phyloP scores from a whole-genome alignment of 2,113 vertebrate genomes.

The Acanthochromis polyacanthus region DNA sequence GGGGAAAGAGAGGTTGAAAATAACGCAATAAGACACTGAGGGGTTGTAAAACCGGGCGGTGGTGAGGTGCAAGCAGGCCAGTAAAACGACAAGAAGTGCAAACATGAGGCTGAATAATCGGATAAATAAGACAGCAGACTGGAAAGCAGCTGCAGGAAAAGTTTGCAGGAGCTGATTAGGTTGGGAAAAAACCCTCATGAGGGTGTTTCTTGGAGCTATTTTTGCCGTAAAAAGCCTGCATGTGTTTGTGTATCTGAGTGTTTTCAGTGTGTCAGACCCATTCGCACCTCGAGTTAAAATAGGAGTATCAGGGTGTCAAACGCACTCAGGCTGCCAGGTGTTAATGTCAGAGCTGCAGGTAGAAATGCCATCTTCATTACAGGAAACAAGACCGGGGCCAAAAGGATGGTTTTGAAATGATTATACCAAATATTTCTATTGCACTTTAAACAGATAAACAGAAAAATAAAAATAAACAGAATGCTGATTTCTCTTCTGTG shows the following conservation, averaged over 20 bases:
- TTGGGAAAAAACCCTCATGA: too few species aligned
- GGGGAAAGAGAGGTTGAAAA: conserved; percentile 15
- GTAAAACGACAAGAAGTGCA: not conserved
- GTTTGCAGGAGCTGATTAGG: not conserved
- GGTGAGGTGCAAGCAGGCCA: not conserved
- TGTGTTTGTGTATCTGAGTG: not conserved
- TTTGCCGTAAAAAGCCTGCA: not conserved
- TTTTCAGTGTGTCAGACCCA: not conserved
- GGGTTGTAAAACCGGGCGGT: not conserved
- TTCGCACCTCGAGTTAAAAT: conserved; percentile 19
- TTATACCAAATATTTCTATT: too few species aligned
- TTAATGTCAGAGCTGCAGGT: conserved; percentile 15
- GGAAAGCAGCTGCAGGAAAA: not conserved
- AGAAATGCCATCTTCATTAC: not conserved
- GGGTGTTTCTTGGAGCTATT: too few species aligned
- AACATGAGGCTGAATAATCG: not conserved
- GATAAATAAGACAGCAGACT: not conserved
- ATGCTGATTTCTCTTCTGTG: too few species aligned
- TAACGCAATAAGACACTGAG: conserved; percentile 4
- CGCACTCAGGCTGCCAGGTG: conserved; percentile 10
- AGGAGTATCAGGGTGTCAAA: not conserved
- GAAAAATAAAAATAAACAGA: too few species aligned
- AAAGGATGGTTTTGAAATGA: too few species aligned
- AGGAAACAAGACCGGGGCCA: too few species aligned
- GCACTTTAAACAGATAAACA: too few species aligned